Base-by-base conservation (phyloP, 2,888 invertebrate genomes). In the Lysandra bellargus region DNA sequence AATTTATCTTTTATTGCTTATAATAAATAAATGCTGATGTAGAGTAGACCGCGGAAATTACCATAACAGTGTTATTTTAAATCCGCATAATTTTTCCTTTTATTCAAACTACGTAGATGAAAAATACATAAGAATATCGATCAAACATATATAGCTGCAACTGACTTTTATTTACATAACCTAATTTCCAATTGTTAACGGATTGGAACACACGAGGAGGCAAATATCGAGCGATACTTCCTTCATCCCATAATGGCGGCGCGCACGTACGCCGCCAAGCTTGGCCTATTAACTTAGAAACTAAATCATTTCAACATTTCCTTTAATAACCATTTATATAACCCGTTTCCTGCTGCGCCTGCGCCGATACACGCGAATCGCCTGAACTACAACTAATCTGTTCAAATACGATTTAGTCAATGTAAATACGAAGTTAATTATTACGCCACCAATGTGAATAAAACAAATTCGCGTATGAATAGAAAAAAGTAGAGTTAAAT, bases 301-400 rank as follows among this genome's bases (percentile, higher is more conserved):
- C 37, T 57, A 37, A 76, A 76, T 33, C 53, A 57, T 76, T 76
- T 76, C 76, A 53, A 76, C 76, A 57, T 76, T 76, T 76, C 57
- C 76, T 57, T 76, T 57, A 57, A 57, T 57, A 75, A 57, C 57
- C 7, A 23, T 76, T 76, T 76, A 76, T 76, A 76, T 76, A 76
- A 76, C 76, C 33, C 12, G 53, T 76, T 76, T 76, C 76, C 76
- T 53, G 57, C 57, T 76, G 33, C 49, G 75, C 57, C 57, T 57
- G 76, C 76, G 17, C 75, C 30, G 53, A 23, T 30, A 33, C 75
- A 76, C 76, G 76, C 76, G 4, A 53, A 33, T 33, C 14, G 33
- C 14, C 9, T 12, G 12, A 75, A 75, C 12, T 44, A 1, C 23
- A 49, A 75, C 75, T 75, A 23, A 76, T 76, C 33, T 53, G 14